Evolutionary conservation across 2,113 vertebrate species (phyloP), one percentile per base, ranked within the genome.

Genomic region (Peromyscus polionotus): DNA sequence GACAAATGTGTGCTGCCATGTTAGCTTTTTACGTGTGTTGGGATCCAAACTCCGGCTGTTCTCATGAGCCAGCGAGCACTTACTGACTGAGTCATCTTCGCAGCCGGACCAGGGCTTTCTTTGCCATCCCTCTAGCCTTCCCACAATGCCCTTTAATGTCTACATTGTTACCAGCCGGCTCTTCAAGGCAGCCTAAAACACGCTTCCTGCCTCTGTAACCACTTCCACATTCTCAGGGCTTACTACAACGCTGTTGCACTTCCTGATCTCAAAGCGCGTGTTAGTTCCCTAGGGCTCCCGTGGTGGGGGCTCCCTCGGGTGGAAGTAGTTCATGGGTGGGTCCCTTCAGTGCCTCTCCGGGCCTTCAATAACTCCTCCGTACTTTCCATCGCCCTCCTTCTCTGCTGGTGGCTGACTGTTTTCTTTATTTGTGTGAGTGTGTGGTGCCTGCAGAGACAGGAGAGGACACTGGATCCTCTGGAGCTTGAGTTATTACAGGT

Each of bases 181-280:
- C 72, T 81, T 36, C 8, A 59, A 61, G 76, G 48, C 45, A 57
- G 31, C 36, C 51, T 81, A 61, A 63, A 63, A 63, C 59, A 31
- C 4, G 33, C 31, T 72, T 81, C 68, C 77, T 94, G 17, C 85
- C 36, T 94, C 77, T 33, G 28, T 73, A 65, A 94, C 79, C 68
- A 90, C 57, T 83, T 94, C 76, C 65, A 67, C 68, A 65, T 90
- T 90, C 67, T 67, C 42, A 65, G 77, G 28, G 88, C 80, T 90
- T 83, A 75, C 75, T 54, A 42, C 57, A 90, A 80, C 57, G 75
- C 13, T 26, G 4, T 54, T 57, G 84, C 26, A 76, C 57, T 54
- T 94, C 87, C 76, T 67, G 77, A 59, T 51, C 24, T 54, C 42
- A 63, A 45, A 93, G 31, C 7, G n/a, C 1, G 13, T 73, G 33